Percentiles rank a stretch among this genome's conserved stretches.
Evolutionary conservation across 2,113 vertebrate genomes (phyloP).

Genomic region (Cygnus buccinator): DNA sequence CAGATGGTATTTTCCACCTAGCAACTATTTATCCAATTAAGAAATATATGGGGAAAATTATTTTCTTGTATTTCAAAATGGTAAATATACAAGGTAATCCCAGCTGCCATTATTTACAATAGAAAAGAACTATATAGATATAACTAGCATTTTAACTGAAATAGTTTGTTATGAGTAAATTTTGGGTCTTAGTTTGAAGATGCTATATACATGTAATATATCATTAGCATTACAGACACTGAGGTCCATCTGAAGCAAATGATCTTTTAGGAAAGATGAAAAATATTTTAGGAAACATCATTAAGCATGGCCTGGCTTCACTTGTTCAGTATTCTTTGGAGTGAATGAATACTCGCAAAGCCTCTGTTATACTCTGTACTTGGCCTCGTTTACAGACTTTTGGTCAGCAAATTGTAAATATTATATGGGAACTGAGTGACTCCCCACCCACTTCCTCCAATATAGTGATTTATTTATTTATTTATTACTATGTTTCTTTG

Average conservation of each 20-base stretch:
- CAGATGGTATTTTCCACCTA: not conserved
- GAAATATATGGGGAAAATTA: not conserved
- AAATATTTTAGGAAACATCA: not conserved
- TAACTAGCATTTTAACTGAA: not conserved
- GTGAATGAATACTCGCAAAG: not conserved
- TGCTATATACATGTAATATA: not conserved
- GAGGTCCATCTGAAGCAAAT: not conserved
- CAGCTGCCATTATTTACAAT: not conserved
- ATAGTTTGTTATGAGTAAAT: not conserved
- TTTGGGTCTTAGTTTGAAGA: not conserved
- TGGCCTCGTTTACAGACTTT: not conserved
- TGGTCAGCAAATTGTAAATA: not conserved
- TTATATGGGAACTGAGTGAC: not conserved
- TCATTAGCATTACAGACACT: not conserved
- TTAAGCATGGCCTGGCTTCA: not conserved
- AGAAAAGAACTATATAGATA: not conserved
- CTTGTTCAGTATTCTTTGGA: not conserved
- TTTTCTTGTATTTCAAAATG: not conserved
- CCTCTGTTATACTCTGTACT: not conserved
- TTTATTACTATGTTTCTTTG: not conserved
- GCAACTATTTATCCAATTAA: not conserved
- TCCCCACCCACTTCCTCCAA: not conserved
- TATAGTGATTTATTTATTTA: not conserved
- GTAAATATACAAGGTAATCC: not conserved
- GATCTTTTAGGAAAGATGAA: not conserved